Evolutionary conservation across 2,113 vertebrate genomes (phyloP), one percentile per base, ranked within the genome.

Genomic region (Ivindomyrus marchei): DNA sequence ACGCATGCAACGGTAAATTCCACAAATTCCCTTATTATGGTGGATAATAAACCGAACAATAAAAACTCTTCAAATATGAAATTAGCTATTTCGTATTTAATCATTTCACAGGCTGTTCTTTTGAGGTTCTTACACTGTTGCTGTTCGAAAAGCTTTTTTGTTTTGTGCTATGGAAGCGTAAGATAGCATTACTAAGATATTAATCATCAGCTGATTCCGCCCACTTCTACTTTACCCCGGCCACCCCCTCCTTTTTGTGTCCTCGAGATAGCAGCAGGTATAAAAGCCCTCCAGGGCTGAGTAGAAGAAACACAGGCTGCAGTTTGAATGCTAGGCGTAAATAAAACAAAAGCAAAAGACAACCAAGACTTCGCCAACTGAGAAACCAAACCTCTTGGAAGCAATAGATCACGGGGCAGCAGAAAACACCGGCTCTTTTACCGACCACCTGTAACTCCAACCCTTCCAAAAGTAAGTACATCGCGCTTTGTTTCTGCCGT

Each of bases 401-500:
- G 83, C 80, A 56, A 46, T 83, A 53, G 49, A 52, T 53, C 49
- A 31, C 85, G n/a, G 50, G 70, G 13, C 36, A 39, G 13, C 50
- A 27, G 21, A 47, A 39, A 42, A 88, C 39, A 85, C 39, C 85
- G 15, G 45, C 31, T 52, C 17, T 47, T 56, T 39, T 74, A 47
- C 62, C 39, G 42, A 62, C n/a, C 90, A 88, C 90, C 90, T 90
- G 90, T 90, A 88, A 87, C 90, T n/a, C n/a, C 42, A 27, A 84
- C 3, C 86, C 36, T 62, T 77, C 70, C 24, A 58, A 88, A 88
- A 88, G 90, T 90, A 90, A 90, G 90, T 90, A 77, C 4, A n/a
- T 8, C 21, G 10, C 21, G 31, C 62, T 31, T 58, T 21, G 87
- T 70, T 49, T 50, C 42, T 46, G 31, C 19, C 21, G 0, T 88